Percentiles rank a stretch among this genome's conserved stretches.
These are phyloP conservation scores for Eulemur rubriventer DNA, from an alignment of 2,797 vertebrate genomes.

Conservation along the genomic window DNA sequence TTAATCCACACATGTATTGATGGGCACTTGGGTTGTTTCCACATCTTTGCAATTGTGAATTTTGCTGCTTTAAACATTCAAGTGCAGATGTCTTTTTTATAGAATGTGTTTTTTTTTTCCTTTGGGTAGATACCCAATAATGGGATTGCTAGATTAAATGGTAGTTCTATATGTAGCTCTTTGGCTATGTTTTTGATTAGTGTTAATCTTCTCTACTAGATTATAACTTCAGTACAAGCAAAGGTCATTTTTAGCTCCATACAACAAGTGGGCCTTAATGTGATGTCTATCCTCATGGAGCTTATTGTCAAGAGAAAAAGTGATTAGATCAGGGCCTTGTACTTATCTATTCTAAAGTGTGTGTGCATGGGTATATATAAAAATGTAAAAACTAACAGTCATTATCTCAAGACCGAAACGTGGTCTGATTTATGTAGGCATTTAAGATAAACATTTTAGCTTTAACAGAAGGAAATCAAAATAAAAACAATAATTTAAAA, in stretches of 20 bases:
- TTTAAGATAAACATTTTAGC: background rate
- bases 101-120: no score
- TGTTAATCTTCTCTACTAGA: background rate
- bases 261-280: background rate
- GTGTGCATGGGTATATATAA: no score
- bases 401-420: background rate
- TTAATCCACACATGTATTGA: no score
- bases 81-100: no score
- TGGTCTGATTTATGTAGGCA: background rate
- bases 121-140: no score
- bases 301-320: background rate
- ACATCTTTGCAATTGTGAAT: no score
- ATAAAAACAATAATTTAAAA: background rate
- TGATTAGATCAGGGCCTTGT: background rate
- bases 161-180: no score
- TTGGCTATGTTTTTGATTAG: background rate
- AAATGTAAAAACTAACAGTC: background rate
- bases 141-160: no score
- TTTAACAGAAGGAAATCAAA: background rate
- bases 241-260: background rate
- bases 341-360: background rate
- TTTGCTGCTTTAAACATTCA: no score
- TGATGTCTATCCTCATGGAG: background rate
- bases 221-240: background rate
- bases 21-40: no score